Conservation (phyloP, 2,888 invertebrate species). For the Adela reaumurella region DNA sequence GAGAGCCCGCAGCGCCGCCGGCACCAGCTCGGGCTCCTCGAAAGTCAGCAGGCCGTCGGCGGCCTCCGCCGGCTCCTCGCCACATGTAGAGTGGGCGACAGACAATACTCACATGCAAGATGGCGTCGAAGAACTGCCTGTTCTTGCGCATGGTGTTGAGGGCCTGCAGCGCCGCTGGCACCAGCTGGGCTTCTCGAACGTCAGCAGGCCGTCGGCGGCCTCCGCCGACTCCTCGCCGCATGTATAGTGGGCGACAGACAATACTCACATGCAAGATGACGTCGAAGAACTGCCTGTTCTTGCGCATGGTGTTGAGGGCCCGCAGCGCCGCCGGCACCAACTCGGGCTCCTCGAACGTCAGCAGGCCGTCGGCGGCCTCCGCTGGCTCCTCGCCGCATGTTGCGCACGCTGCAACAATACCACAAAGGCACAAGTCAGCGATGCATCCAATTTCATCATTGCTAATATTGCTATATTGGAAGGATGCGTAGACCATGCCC, state of each 20-base stretch:
- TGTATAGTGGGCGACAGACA: constrained; percentile 27
- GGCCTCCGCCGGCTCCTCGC: constrained; percentile 21
- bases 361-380: constrained; percentile 24
- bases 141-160: too few species aligned
- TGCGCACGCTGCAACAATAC: neutral
- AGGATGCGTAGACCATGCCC: too few species aligned
- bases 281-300: constrained; percentile 84
- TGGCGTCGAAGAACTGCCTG: too few species aligned
- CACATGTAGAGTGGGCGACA: too few species aligned
- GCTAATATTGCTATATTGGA: too few species aligned
- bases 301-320: constrained; percentile 74
- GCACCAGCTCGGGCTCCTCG: constrained; percentile 56
- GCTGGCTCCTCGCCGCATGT: constrained; percentile 20
- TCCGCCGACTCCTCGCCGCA: constrained; percentile 9
- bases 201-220: too few species aligned
- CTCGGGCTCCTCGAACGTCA: constrained; percentile 54
- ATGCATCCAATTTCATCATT: too few species aligned
- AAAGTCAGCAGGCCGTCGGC: constrained; percentile 42
- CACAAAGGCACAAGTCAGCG: too few species aligned
- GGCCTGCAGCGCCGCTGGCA: too few species aligned
- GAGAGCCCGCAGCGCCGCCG: constrained; percentile 62
- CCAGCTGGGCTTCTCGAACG: too few species aligned
- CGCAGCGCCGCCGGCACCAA: constrained; percentile 60
- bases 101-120: too few species aligned
- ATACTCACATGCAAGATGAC: constrained; percentile 74